Percentiles rank a stretch among this genome's conserved stretches.
Evolutionary conservation across 2,888 invertebrate genomes (phyloP).

Genomic region (Drosophila koepferae): DNA sequence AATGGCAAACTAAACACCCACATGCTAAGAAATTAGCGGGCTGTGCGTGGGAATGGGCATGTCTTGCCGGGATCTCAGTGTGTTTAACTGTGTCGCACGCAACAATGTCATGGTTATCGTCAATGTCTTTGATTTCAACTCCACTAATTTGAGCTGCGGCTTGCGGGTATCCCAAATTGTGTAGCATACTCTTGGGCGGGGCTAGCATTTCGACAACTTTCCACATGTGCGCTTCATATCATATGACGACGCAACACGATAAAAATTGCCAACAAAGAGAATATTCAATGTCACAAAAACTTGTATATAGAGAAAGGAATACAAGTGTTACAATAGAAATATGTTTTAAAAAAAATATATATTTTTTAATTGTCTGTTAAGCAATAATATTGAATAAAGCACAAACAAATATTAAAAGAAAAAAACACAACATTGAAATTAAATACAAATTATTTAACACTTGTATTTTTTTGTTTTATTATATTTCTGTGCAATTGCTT

Average conservation of each 20-base stretch:
- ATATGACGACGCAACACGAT: background rate
- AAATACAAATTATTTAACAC: too few species aligned
- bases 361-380: too few species aligned
- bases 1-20: slow-evolving; percentile 64
- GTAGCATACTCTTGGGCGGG: slow-evolving; percentile 72
- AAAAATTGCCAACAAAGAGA: background rate
- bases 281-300: background rate
- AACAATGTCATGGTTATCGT: slow-evolving; percentile 70
- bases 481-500: too few species aligned
- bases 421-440: too few species aligned
- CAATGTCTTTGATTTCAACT: slow-evolving; percentile 53
- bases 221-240: background rate
- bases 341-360: too few species aligned
- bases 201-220: background rate
- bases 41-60: slow-evolving; percentile 19
- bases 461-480: too few species aligned
- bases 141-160: slow-evolving; percentile 41
- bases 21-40: slow-evolving; percentile 70
- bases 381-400: too few species aligned
- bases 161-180: slow-evolving; percentile 27
- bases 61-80: background rate
- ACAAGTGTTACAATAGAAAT: background rate
- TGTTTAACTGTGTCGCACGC: slow-evolving; percentile 33
- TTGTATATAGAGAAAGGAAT: too few species aligned
- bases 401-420: too few species aligned